A percentile compares a stretch with the other conserved stretches of the same genome.
Evolutionary conservation across 2,797 vertebrate species (phyloP).

Genomic region (Harpagifer antarcticus): DNA sequence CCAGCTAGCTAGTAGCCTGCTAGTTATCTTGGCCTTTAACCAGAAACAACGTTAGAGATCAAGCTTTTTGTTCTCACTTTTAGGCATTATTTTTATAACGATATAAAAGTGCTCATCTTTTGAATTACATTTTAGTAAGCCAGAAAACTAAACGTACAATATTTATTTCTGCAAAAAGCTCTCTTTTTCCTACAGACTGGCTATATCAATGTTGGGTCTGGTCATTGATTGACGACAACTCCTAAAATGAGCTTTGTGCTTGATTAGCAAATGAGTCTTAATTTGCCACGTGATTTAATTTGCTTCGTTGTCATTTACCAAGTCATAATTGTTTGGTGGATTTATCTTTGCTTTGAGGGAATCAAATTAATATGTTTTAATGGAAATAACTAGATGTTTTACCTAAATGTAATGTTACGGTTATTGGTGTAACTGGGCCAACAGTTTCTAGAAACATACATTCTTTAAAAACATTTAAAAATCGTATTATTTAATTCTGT

Average conservation of each 20-base stretch:
- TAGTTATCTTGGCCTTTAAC: background rate
- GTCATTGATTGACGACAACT: background rate
- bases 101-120: background rate
- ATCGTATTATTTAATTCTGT: background rate
- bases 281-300: background rate
- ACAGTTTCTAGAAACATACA: conserved; percentile 2
- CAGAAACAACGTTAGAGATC: background rate
- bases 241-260: too few species aligned
- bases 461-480: background rate
- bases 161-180: background rate
- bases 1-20: background rate
- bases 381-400: background rate
- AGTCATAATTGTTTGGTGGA: background rate
- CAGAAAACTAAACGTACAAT: background rate
- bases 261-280: background rate
- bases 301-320: background rate
- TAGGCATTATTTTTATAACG: background rate
- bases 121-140: background rate
- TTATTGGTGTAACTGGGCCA: background rate
- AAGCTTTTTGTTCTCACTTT: background rate
- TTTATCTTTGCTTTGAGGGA: background rate
- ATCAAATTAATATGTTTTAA: background rate
- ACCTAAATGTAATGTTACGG: background rate
- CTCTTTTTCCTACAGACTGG: background rate
- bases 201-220: background rate